phyloP scores from a whole-genome alignment of 2,113 vertebrate species.

The Ibidorhyncha struthersii region DNA sequence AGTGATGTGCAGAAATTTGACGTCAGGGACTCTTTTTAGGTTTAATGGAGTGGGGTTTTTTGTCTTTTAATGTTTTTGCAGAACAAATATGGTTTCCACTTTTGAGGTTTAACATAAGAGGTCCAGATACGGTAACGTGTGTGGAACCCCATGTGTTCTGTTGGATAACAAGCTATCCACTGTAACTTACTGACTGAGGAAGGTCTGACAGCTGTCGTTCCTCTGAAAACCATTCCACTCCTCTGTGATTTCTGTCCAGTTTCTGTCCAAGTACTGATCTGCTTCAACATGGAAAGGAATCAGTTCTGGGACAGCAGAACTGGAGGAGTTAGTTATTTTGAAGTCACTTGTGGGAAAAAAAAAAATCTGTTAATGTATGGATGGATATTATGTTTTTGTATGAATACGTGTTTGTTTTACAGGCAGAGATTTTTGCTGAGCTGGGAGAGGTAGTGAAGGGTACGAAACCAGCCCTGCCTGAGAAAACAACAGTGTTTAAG shows the following conservation, averaged over 20 bases:
- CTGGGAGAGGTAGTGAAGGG: slow-evolving; percentile 91
- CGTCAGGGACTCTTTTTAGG: background rate
- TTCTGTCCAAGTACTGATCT: background rate
- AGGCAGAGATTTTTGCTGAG: slow-evolving; percentile 92
- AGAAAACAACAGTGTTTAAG: slow-evolving; percentile 95
- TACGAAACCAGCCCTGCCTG: slow-evolving; percentile 80
- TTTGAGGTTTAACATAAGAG: background rate
- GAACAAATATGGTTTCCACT: background rate
- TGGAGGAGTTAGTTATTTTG: background rate
- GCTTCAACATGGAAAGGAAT: background rate
- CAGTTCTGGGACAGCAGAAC: background rate
- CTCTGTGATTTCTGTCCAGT: background rate
- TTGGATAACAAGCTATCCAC: background rate
- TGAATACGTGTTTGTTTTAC: slow-evolving; percentile 25
- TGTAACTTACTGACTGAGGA: background rate
- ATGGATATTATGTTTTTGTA: background rate
- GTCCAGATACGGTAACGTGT: background rate
- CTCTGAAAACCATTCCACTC: background rate
- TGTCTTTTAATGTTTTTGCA: background rate
- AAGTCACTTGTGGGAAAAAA: background rate
- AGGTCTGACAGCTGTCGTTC: background rate
- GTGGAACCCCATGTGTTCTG: background rate
- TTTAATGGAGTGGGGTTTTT: background rate
- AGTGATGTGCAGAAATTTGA: background rate
- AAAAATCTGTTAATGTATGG: background rate